Base-by-base conservation (phyloP, 2,888 invertebrate species). In the Drosophila multiciliata region DNA sequence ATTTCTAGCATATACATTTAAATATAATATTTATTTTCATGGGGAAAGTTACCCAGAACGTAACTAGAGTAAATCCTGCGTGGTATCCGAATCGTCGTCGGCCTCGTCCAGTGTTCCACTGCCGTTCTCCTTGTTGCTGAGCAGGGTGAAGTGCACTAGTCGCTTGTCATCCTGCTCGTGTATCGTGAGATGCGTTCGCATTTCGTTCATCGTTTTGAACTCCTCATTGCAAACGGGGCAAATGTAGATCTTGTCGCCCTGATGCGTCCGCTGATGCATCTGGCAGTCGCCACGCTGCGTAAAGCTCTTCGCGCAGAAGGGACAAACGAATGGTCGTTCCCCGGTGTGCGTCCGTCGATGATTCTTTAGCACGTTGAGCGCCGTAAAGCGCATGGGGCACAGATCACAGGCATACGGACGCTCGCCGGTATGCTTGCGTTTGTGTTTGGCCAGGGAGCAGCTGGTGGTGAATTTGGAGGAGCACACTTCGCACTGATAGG, bases 361-460 rank as follows among this genome's bases (percentile, higher is more conserved):
- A 82, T 95, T 95, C 81, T 94, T 95, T 0, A 95, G 85, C 0
- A 95, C 95, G 1, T 95, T 94, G 0, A 95, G 93, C 0, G 94
- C 94, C 0, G 94, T 93, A 61, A 95, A 94, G 1, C 94, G 93
- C 94, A 95, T 94, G 0, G 94, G 93, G 57, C 95, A 95, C 1
- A 95, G 89, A 36, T 95, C 95, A 72, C 95, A 95, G 0, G 93
- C 93, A 77, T 95, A 95, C 0, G 95, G 95, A 0, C 94, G 88
- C 70, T 95, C 95, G 0, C 95, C 95, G 0, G 95, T 95, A 82
- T 95, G 95, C 8, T 94, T 94, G 0, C 95, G 92, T 1, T 94
- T 92, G 73, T 95, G 95, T 62, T 95, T 95, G 26, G 94, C 94
- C 23, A 95, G 79, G 0, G 95, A 95, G 52, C 94, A 94, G 15